Evolutionary conservation across 2,888 invertebrate species (phyloP).

Genomic region (Chydorus sphaericus): DNA sequence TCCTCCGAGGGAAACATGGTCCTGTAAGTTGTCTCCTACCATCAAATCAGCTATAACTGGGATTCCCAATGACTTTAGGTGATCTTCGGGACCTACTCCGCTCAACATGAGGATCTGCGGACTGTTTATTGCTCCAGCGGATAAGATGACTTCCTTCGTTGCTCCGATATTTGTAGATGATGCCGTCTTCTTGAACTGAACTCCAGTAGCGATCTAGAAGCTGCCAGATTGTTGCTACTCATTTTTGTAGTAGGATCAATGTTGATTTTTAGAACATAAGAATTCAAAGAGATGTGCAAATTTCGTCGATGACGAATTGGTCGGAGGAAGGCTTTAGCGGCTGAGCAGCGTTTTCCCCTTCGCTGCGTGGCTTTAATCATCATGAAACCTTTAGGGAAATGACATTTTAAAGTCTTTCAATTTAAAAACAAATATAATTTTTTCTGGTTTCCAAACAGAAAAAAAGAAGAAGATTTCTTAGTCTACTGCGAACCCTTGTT

Average conservation of each 20-base stretch:
- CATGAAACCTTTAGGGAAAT: conserved; percentile 68
- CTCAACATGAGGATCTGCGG: conserved; percentile 71
- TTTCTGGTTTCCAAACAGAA: too few species aligned
- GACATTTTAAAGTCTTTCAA: too few species aligned
- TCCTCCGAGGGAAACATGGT: conserved; percentile 74
- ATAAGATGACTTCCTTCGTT: conserved; percentile 63
- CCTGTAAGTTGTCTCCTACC: conserved; percentile 73
- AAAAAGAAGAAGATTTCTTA: too few species aligned
- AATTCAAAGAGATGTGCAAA: conserved; percentile 59
- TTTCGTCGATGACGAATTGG: conserved; percentile 63
- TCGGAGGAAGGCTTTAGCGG: conserved; percentile 71
- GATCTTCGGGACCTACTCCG: conserved; percentile 68
- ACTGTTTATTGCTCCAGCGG: conserved; percentile 73
- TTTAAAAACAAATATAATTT: too few species aligned
- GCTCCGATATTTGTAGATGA: conserved; percentile 49
- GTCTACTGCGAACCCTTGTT: too few species aligned
- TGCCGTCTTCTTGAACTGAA: conserved; percentile 54
- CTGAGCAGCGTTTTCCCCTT: conserved; percentile 69
- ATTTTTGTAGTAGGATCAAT: conserved; percentile 37
- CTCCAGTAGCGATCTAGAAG: conserved; percentile 58
- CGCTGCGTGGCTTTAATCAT: conserved; percentile 78
- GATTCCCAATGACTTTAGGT: conserved; percentile 52
- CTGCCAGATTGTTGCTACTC: too few species aligned
- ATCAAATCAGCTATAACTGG: conserved; percentile 57
- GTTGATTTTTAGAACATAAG: conserved; percentile 47